phyloP scores from a whole-genome alignment of 2,113 vertebrate genomes.

The Tupaia tana region DNA sequence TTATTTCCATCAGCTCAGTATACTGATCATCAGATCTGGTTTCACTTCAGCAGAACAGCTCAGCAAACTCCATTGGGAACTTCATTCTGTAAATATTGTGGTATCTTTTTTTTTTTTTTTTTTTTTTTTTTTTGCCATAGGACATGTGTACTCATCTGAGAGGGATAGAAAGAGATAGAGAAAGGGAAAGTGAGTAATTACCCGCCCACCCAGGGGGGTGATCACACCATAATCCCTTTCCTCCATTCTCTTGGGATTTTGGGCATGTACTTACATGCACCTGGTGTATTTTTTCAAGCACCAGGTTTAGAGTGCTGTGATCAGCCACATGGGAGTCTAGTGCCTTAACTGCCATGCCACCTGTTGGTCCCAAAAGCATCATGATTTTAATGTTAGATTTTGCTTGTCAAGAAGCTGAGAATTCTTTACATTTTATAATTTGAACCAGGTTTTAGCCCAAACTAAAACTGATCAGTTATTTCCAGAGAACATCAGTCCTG shows the following conservation, averaged over 20 bases:
- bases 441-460: background rate
- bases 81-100: background rate
- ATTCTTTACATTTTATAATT: constrained; percentile 11
- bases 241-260: no score
- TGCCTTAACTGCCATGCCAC: no score
- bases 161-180: no score
- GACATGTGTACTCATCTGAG: no score
- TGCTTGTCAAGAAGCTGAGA: background rate
- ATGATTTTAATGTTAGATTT: background rate
- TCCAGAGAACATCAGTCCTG: background rate
- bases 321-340: no score
- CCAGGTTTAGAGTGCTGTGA: no score
- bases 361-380: background rate
- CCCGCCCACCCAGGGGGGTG: no score
- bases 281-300: no score
- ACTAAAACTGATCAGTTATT: background rate
- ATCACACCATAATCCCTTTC: no score
- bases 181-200: no score
- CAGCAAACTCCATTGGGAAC: background rate
- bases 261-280: no score
- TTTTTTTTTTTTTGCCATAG: no score
- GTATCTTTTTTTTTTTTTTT: background rate
- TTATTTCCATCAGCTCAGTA: constrained; percentile 51
- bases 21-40: constrained; percentile 46
- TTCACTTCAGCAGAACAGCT: background rate